Evolutionary conservation across 1,140 invertebrate species (phyloP).

Genomic region (Gonatopus flavifemur): DNA sequence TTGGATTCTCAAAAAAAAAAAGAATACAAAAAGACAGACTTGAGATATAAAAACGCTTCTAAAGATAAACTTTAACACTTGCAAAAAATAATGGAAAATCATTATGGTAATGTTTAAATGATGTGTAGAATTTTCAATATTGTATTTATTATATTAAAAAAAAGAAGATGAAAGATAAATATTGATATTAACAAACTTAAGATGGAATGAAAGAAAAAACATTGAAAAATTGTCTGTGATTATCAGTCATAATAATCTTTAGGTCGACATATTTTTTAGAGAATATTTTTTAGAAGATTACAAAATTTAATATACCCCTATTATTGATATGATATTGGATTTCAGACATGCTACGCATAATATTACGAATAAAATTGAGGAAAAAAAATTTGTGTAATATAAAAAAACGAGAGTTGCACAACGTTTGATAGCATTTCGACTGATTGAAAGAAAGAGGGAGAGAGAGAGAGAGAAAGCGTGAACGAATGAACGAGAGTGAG

Average conservation of each 20-base stretch:
- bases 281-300: slow-evolving; percentile 59
- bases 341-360: slow-evolving; percentile 44
- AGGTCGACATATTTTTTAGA: slow-evolving; percentile 59
- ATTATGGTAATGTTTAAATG: slow-evolving; percentile 40
- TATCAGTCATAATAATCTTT: slow-evolving; percentile 60
- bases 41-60: slow-evolving; percentile 46
- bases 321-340: slow-evolving; percentile 56
- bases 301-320: slow-evolving; percentile 58
- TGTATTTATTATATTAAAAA: slow-evolving; percentile 32
- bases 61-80: slow-evolving; percentile 37
- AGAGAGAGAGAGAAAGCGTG: no score
- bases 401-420: slow-evolving; percentile 34
- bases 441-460: no score
- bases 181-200: slow-evolving; percentile 25
- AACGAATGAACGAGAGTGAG: no score
- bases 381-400: slow-evolving; percentile 16
- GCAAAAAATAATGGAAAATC: slow-evolving; percentile 17
- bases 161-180: slow-evolving; percentile 13
- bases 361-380: slow-evolving; percentile 33
- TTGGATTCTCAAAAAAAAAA: slow-evolving; percentile 15
- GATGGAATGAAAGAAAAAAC: slow-evolving; percentile 33
- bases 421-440: slow-evolving; percentile 51
- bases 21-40: slow-evolving; percentile 14
- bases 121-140: slow-evolving; percentile 39
- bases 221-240: slow-evolving; percentile 56